A percentile compares a stretch with the other conserved stretches of the same genome.
Conservation (phyloP, 2,888 invertebrate genomes). For the Polyommatus icarus region DNA sequence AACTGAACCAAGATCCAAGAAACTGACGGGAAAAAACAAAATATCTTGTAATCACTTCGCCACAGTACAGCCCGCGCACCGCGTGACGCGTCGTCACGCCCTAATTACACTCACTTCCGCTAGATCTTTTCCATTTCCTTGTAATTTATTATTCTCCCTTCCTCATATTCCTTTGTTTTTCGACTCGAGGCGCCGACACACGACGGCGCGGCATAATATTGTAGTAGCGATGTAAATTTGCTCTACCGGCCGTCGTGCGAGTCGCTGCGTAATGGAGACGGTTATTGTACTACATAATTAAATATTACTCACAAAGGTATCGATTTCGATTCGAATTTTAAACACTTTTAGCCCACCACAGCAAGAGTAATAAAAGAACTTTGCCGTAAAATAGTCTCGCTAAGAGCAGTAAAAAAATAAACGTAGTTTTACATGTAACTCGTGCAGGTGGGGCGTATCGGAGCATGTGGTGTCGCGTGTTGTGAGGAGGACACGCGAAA, state of each 20-base stretch:
- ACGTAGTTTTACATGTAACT: background rate
- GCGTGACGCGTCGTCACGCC: conserved; percentile 11
- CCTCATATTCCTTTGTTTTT: conserved; percentile 6
- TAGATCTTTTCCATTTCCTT: conserved; percentile 9
- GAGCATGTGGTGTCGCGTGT: background rate
- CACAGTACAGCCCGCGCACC: background rate
- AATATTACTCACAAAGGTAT: background rate
- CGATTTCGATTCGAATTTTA: background rate
- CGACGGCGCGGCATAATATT: background rate
- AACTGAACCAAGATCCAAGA: too few species aligned
- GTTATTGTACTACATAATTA: background rate
- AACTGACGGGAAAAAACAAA: too few species aligned
- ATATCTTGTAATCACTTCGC: background rate
- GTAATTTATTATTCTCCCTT: background rate
- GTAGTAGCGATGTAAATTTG: background rate
- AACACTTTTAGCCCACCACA: background rate
- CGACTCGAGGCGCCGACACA: background rate
- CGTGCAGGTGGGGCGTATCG: background rate
- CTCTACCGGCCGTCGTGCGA: background rate
- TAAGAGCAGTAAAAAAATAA: background rate
- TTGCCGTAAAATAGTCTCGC: background rate
- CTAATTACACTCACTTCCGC: conserved; percentile 18
- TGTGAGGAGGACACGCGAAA: conserved; percentile 35
- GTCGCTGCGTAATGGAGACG: background rate
- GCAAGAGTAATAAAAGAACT: background rate